Conservation (phyloP, 2,113 vertebrate species). For the Hydrochoerus hydrochaeris region DNA sequence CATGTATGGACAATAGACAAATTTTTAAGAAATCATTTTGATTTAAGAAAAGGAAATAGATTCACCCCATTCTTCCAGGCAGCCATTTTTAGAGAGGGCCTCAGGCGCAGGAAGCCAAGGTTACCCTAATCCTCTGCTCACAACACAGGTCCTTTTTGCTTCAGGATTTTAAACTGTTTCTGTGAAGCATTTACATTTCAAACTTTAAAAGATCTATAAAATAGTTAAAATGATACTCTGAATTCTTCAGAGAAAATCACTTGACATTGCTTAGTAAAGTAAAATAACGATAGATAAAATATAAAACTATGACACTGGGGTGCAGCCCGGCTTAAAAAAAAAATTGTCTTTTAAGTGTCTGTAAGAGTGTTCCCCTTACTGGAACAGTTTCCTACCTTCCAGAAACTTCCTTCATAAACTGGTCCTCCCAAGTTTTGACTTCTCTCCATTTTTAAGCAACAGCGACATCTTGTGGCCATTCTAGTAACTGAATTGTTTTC, state of each 20-base stretch:
- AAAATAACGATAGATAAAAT: not conserved
- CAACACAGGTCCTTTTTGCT: not conserved
- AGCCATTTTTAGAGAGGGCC: not conserved
- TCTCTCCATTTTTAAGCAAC: constrained; percentile 81
- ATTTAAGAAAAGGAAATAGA: not conserved
- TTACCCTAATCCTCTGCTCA: not conserved
- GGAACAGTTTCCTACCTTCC: constrained; percentile 56
- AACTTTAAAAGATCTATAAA: not conserved
- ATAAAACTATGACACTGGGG: not conserved
- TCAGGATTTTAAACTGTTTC: not conserved
- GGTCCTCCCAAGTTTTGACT: not conserved
- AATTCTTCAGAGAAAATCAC: not conserved
- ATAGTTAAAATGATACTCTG: not conserved
- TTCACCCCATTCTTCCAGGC: not conserved
- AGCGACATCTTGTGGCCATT: constrained; percentile 86
- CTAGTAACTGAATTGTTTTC: not conserved
- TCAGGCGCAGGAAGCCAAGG: not conserved
- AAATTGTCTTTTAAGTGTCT: not conserved
- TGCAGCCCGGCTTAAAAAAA: not conserved
- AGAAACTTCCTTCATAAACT: constrained; percentile 67
- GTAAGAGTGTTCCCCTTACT: not conserved
- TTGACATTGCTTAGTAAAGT: not conserved
- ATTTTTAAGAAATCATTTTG: not conserved
- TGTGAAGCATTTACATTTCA: not conserved
- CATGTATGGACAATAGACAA: not conserved